phyloP scores from a whole-genome alignment of 1,140 invertebrate species.

The Drosophila punjabiensis region DNA sequence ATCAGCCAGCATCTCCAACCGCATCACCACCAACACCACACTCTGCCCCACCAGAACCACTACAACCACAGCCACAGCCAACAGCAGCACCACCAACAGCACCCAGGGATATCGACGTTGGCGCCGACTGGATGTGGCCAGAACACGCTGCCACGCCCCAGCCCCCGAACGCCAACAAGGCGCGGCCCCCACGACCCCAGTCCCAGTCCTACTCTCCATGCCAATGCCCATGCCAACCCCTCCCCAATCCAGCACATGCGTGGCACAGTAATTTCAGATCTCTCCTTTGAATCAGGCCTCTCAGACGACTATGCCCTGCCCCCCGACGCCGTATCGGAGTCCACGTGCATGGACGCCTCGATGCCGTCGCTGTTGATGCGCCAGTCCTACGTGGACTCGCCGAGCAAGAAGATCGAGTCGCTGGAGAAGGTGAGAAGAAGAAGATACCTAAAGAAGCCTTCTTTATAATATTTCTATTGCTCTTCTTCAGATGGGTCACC shows the following conservation, averaged over 20 bases:
- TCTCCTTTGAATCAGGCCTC: conserved; percentile 96
- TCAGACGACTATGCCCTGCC: conserved; percentile 98
- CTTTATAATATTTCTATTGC: too few relatives aligned
- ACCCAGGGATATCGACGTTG: conserved; percentile 28
- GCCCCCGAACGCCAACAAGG: conserved; percentile 48
- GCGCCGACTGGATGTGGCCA: conserved; percentile 28
- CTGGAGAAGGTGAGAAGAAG: conserved; percentile 90
- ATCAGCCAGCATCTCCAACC: conserved; percentile 48
- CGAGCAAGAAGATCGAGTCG: conserved; percentile 89
- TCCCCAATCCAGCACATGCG: conserved; percentile 65
- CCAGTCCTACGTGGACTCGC: conserved; percentile 89
- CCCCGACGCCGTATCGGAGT: conserved; percentile 94
- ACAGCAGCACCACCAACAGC: conserved; percentile 44
- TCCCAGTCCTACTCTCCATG: conserved; percentile 10
- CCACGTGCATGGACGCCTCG: conserved; percentile 90
- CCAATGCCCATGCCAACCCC: conserved; percentile 40
- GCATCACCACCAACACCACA: conserved; percentile 33
- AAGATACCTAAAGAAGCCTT: too few relatives aligned
- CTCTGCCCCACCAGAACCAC: conserved; percentile 34
- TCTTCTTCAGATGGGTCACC: conserved; percentile 89
- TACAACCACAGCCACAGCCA: conserved; percentile 8
- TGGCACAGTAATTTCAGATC: conserved; percentile 89
- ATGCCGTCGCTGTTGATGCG: conserved; percentile 89
- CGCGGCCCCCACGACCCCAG: conserved; percentile 64
- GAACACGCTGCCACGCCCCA: conserved; percentile 66